phyloP scores from a whole-genome alignment of 2,113 vertebrate genomes.

The Circaetus gallicus region DNA sequence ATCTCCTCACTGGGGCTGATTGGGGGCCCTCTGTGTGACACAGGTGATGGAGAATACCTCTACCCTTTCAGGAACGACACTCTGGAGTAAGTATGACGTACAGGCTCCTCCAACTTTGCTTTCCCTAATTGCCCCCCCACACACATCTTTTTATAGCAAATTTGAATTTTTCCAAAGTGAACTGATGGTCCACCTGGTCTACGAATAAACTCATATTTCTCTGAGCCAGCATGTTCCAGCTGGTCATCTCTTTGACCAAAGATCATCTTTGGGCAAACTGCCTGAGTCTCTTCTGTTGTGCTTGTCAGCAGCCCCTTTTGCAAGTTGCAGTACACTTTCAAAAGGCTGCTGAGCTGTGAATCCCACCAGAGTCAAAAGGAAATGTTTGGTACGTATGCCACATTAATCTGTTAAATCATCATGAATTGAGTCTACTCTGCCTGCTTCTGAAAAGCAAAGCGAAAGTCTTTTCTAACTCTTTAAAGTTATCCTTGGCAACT shows the following conservation, averaged over 20 bases:
- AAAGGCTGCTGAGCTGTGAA: not conserved
- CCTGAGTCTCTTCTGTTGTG: not conserved
- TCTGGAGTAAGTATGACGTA: slow-evolving; percentile 42
- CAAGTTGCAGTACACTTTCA: not conserved
- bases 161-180: not conserved
- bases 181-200: not conserved
- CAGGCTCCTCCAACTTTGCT: not conserved
- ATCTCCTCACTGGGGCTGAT: slow-evolving; percentile 64
- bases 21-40: slow-evolving; percentile 58
- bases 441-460: not conserved
- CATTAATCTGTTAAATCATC: not conserved
- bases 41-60: slow-evolving; percentile 56
- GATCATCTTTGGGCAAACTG: not conserved
- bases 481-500: not conserved
- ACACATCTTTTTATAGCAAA: not conserved
- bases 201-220: not conserved
- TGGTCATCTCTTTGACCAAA: not conserved
- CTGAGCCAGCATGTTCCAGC: not conserved
- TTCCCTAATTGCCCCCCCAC: not conserved
- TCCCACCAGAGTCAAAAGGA: not conserved
- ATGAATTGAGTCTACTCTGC: not conserved
- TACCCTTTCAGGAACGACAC: slow-evolving; percentile 68
- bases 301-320: not conserved
- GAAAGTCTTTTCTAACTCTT: not conserved
- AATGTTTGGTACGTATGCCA: not conserved